Percentiles rank a stretch among this genome's conserved stretches.
Conservation (phyloP, 1,140 invertebrate genomes). For the Oreohelix idahoensis region DNA sequence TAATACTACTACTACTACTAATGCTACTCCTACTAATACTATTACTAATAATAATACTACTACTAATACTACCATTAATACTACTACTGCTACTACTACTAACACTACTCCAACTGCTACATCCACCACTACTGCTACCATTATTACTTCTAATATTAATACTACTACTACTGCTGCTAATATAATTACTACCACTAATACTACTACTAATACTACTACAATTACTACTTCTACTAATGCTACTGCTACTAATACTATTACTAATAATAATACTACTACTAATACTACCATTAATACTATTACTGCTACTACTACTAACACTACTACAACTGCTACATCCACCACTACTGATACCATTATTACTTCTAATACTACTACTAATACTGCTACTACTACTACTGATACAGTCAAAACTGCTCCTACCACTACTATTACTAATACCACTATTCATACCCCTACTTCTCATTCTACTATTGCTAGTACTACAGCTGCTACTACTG, state of each 20-base stretch:
- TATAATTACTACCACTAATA: not conserved
- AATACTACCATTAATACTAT: not conserved
- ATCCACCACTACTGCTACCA: not conserved
- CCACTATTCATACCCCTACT: not conserved
- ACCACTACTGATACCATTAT: not conserved
- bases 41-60: not conserved
- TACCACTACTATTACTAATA: constrained; percentile 1
- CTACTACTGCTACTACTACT: constrained; percentile 9
- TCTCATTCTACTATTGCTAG: not conserved
- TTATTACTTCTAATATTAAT: not conserved
- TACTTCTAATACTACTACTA: not conserved
- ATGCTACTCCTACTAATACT: not conserved
- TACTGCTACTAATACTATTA: constrained; percentile 14
- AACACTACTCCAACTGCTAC: not conserved
- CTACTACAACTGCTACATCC: not conserved
- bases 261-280: not conserved
- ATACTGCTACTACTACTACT: not conserved
- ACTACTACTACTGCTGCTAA: not conserved
- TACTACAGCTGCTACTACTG: not conserved
- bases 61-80: not conserved
- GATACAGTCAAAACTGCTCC: not conserved
- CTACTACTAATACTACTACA: not conserved
- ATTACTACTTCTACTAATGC: constrained; percentile 9
- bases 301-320: not conserved
- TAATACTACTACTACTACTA: not conserved